Conservation (phyloP, 2,888 invertebrate genomes). For the Drosophila kambysellisi region DNA sequence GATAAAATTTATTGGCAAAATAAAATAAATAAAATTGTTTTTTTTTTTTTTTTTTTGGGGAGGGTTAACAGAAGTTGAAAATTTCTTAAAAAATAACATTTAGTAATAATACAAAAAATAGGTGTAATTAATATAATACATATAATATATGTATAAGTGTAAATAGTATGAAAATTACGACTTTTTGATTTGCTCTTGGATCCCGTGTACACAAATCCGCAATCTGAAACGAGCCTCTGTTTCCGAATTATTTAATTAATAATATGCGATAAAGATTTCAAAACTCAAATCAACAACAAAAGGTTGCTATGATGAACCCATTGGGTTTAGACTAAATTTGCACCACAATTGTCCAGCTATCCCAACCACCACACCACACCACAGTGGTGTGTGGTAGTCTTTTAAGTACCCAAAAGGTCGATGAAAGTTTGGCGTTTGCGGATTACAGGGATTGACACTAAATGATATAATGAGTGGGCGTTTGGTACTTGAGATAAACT, state of each 20-base stretch:
- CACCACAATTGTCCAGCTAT: constrained; percentile 43
- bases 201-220: not conserved
- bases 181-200: constrained; percentile 38
- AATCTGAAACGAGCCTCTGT: constrained; percentile 8
- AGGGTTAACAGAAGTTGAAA: constrained; percentile 71
- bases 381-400: constrained; percentile 32
- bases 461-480: constrained; percentile 24
- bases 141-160: constrained; percentile 48
- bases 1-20: constrained; percentile 72
- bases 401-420: constrained; percentile 67
- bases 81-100: constrained; percentile 62
- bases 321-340: constrained; percentile 84
- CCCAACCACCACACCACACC: constrained; percentile 15
- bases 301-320: constrained; percentile 85
- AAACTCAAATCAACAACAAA: constrained; percentile 73
- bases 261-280: constrained; percentile 44
- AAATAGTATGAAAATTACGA: constrained; percentile 48
- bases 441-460: constrained; percentile 3
- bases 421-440: constrained; percentile 23
- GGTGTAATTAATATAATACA: constrained; percentile 65
- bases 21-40: constrained; percentile 70
- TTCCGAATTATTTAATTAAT: constrained; percentile 15
- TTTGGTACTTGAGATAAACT: constrained; percentile 22
- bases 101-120: constrained; percentile 79
- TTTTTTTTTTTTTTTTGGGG: constrained; percentile 29